phyloP scores from a whole-genome alignment of 2,797 vertebrate species.

The Mionectes olivaceus region DNA sequence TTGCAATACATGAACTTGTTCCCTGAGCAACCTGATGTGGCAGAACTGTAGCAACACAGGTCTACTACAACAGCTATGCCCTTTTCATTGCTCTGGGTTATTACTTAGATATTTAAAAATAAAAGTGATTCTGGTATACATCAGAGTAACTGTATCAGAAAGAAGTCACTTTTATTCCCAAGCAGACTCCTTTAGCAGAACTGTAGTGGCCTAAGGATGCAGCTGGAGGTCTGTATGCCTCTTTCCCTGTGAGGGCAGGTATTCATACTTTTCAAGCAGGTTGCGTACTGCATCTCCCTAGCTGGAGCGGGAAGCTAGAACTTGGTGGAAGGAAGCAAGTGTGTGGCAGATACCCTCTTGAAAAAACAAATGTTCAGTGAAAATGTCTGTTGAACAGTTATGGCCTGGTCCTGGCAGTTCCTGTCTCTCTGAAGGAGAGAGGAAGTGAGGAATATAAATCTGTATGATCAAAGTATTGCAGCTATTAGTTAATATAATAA shows the following conservation, averaged over 20 bases:
- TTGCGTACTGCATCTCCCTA: background rate
- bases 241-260: background rate
- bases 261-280: background rate
- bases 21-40: background rate
- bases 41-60: background rate
- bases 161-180: background rate
- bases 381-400: background rate
- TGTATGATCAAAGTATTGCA: slow-evolving; percentile 15
- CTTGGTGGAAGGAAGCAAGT: background rate
- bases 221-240: background rate
- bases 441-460: slow-evolving; percentile 43
- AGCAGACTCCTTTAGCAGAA: background rate
- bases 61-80: rapidly evolving
- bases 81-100: background rate
- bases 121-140: background rate
- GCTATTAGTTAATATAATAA: slow-evolving; percentile 43
- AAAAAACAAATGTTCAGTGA: background rate
- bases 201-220: background rate
- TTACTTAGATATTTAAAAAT: background rate
- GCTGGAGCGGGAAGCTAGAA: background rate
- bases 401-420: background rate
- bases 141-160: background rate
- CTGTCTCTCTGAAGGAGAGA: background rate
- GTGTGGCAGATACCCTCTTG: background rate
- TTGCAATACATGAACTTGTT: background rate